These are phyloP conservation scores for Chloroclysta siterata DNA, from an alignment of 2,888 invertebrate species.

Conservation along the genomic window DNA sequence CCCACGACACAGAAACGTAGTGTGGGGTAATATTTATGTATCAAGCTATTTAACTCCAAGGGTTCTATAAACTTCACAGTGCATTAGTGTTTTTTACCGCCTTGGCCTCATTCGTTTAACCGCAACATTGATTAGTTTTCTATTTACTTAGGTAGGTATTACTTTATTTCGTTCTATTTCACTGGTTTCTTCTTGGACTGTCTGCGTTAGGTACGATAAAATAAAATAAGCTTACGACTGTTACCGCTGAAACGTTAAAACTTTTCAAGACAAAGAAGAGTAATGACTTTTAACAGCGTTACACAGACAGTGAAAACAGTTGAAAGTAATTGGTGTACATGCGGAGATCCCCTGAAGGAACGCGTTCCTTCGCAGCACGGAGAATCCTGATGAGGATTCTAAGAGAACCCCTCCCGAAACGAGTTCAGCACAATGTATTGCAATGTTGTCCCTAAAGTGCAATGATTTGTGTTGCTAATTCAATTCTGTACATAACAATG, in stretches of 20 bases:
- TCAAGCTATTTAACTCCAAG: constrained; percentile 1
- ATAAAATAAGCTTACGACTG: background rate
- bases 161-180: background rate
- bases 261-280: too few species aligned
- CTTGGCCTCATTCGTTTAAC: constrained; percentile 38
- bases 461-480: constrained; percentile 24
- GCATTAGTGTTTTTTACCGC: constrained; percentile 21
- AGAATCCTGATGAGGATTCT: too few species aligned
- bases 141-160: constrained; percentile 2
- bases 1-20: background rate
- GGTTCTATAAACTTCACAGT: constrained; percentile 20
- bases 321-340: too few species aligned
- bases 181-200: background rate
- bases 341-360: too few species aligned
- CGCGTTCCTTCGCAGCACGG: too few species aligned
- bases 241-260: too few species aligned
- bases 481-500: constrained; percentile 19
- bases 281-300: too few species aligned
- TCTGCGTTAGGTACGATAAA: background rate
- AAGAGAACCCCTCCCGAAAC: too few species aligned
- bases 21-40: background rate
- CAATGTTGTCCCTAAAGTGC: background rate
- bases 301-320: too few species aligned
- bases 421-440: too few species aligned
- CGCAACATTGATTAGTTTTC: constrained; percentile 29